Conservation (phyloP, 2,113 vertebrate genomes). For the Melanocharis versteri region DNA sequence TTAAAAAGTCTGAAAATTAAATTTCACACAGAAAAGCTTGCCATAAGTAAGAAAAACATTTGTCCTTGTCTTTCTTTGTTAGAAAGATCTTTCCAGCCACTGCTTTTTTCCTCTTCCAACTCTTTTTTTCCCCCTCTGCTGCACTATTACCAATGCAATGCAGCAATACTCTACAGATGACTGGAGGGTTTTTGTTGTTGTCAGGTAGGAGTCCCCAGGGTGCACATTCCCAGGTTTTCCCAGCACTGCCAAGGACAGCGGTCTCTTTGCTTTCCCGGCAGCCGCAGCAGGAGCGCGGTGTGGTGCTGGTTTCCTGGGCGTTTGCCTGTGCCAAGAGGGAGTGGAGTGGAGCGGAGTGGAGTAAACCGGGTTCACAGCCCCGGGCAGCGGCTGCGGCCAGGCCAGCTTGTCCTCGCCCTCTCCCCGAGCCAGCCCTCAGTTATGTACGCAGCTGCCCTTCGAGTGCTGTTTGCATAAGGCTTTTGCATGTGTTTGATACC, state of each 20-base stretch:
- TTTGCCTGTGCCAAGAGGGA: not conserved
- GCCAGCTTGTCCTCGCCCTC: not conserved
- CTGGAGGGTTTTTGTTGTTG: not conserved
- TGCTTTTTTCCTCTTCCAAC: not conserved
- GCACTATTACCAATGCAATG: not conserved
- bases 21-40: not conserved
- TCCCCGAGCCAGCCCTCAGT: not conserved
- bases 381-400: not conserved
- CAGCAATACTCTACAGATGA: not conserved
- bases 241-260: not conserved
- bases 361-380: not conserved
- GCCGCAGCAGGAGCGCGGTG: not conserved
- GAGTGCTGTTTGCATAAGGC: not conserved
- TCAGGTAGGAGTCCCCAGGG: not conserved
- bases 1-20: not conserved
- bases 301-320: not conserved
- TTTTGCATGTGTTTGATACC: not conserved
- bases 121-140: not conserved
- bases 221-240: not conserved
- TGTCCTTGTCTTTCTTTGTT: not conserved
- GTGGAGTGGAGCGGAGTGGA: not conserved
- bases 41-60: not conserved
- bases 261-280: not conserved
- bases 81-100: not conserved
- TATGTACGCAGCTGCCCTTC: fast-evolving